phyloP scores from a whole-genome alignment of 2,113 vertebrate species.

The Electrona antarctica region DNA sequence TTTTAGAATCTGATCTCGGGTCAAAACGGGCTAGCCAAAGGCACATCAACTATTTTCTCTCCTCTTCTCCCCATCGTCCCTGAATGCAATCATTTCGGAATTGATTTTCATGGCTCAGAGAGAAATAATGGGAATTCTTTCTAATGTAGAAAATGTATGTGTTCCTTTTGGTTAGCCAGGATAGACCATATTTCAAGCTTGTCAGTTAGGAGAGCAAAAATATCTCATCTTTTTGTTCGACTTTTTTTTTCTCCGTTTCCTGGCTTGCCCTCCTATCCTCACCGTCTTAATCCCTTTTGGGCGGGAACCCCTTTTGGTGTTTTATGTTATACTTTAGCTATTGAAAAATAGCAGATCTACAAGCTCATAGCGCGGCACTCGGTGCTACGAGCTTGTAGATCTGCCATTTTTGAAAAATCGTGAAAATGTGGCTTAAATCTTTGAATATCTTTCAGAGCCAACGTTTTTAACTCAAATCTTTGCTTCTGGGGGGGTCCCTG shows the following conservation, averaged over 20 bases:
- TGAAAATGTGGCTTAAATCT: too few relatives aligned
- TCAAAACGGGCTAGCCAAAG: constrained; percentile 91
- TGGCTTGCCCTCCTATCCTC: constrained; percentile 47
- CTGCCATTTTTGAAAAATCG: too few relatives aligned
- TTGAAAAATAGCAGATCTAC: too few relatives aligned
- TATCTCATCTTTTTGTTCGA: constrained; percentile 72
- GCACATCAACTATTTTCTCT: constrained; percentile 84
- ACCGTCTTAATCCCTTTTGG: constrained; percentile 45
- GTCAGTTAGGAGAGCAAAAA: constrained; percentile 88
- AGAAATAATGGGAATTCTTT: constrained; percentile 98
- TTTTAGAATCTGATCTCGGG: too few relatives aligned
- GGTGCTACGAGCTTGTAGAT: too few relatives aligned
- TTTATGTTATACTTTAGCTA: too few relatives aligned
- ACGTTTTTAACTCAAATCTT: too few relatives aligned
- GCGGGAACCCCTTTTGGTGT: too few relatives aligned
- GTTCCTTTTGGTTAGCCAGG: constrained; percentile 99
- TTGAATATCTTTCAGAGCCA: too few relatives aligned
- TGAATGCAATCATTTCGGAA: constrained; percentile 96
- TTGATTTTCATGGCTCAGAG: constrained; percentile 98
- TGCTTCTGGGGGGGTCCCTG: too few relatives aligned
- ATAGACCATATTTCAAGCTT: constrained; percentile 95
- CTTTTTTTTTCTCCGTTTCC: constrained; percentile 46
- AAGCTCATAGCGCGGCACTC: too few relatives aligned
- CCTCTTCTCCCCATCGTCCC: constrained; percentile 72
- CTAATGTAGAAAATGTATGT: constrained; percentile 98